Evolutionary conservation across 2,888 invertebrate genomes (phyloP), one percentile per base, ranked within the genome.

Genomic region (Scotopteryx bipunctaria): DNA sequence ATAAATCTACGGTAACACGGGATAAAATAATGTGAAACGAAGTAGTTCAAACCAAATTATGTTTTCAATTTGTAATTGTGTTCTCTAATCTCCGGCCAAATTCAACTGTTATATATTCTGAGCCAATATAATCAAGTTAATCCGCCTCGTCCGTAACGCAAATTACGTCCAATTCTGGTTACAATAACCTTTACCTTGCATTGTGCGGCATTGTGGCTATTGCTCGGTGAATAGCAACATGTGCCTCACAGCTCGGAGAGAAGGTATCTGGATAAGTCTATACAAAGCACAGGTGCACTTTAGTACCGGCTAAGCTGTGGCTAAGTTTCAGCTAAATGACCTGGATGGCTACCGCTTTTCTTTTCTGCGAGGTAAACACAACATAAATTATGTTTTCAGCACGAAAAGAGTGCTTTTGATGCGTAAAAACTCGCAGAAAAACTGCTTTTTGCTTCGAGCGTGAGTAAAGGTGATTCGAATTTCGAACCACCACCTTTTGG

Each of bases 141-240:
- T 73, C 64, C 69, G 66, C 67, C 64, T 60, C 67, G 64, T 69
- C 68, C 71, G 71, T 64, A 71, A 72, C 61, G 67, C 73, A 63
- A 79, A 77, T 80, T 74, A 74, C 68, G 67, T 70, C 59, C 76
- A 76, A 77, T 77, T 80, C 75, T 74, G 76, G 71, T 66, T 69
- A 81, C 83, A 83, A 84, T 85, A 81, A 86, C 81, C 83, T 85
- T 85, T 85, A 83, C 86, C 83, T 86, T 83, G 86, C 74, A 83
- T 82, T 83, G 81, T 82, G 54, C 58, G 64, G 66, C 59, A 69
- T 71, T 69, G 73, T 66, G 63, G 55, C 60, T 66, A 61, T 54
- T 63, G 59, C 52, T 46, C 40, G 31, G 9, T 33, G 42, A 41
- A 49, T 43, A 42, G 35, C 8, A 23, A 16, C 32, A 31, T 40